Conservation (phyloP, 2,888 invertebrate species). For the Chymomyza procnemis region DNA sequence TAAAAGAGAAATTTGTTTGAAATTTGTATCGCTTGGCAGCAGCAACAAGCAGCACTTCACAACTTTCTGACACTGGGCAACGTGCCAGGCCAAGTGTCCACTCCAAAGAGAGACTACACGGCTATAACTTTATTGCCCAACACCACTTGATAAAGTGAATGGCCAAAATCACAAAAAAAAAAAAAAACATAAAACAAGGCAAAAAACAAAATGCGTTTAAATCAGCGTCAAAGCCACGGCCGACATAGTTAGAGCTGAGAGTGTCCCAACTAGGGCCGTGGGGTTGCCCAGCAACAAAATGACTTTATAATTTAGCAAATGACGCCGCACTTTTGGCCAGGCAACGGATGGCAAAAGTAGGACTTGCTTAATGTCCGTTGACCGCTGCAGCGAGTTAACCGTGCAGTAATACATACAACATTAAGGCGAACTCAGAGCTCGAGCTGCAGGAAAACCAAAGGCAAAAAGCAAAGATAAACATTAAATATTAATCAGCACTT, state of each 20-base stretch:
- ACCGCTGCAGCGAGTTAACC: neutral
- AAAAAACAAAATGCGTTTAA: slow-evolving; percentile 18
- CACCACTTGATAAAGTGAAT: neutral
- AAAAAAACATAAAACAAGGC: neutral
- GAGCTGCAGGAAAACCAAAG: neutral
- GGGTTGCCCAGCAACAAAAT: slow-evolving; percentile 36
- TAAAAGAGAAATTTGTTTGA: neutral
- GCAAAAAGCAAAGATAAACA: slow-evolving; percentile 57
- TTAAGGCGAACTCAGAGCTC: neutral
- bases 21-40: neutral
- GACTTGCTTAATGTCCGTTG: neutral
- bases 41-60: neutral
- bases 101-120: neutral
- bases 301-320: slow-evolving; percentile 66
- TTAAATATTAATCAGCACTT: slow-evolving; percentile 75
- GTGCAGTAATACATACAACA: neutral
- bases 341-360: neutral
- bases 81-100: neutral
- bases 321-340: slow-evolving; percentile 44
- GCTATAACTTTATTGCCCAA: slow-evolving; percentile 4
- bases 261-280: neutral
- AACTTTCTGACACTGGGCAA: neutral
- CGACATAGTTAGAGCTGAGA: slow-evolving; percentile 2
- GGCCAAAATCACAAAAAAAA: slow-evolving; percentile 4
- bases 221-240: slow-evolving; percentile 15